phyloP scores from a whole-genome alignment of 2,113 vertebrate genomes.

The Triplophysa tibetana region DNA sequence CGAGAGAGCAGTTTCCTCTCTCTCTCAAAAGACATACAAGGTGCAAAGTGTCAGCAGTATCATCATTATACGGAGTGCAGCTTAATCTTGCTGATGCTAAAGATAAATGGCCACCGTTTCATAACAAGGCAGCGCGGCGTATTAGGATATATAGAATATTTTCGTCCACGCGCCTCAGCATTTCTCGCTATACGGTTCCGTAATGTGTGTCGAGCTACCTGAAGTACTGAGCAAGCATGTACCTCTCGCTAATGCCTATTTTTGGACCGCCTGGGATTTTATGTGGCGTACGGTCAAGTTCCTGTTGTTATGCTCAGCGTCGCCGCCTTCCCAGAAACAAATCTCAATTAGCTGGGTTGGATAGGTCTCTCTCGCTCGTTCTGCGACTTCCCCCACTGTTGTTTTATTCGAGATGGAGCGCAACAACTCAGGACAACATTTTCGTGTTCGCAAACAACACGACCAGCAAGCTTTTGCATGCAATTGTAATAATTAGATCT shows the following conservation, averaged over 20 bases:
- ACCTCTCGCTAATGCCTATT: background rate
- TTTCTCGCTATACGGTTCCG: conserved; percentile 28
- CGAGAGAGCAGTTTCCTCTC: background rate
- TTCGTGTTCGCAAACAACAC: conserved; percentile 51
- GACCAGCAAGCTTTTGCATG: conserved; percentile 77
- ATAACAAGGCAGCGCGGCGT: conserved; percentile 18
- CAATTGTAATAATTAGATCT: conserved; percentile 77
- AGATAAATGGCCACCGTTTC: conserved; percentile 30
- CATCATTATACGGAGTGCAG: conserved; percentile 25
- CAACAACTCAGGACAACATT: conserved; percentile 42
- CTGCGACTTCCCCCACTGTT: background rate
- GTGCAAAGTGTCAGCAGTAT: conserved; percentile 45
- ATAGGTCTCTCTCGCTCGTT: background rate
- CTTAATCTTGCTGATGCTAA: conserved; percentile 37
- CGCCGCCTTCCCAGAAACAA: conserved; percentile 51
- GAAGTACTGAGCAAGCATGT: conserved; percentile 37
- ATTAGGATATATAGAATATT: conserved; percentile 36
- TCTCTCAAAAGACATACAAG: conserved; percentile 41
- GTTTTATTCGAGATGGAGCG: conserved; percentile 40
- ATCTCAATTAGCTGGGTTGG: conserved; percentile 52
- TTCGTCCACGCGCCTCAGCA: conserved; percentile 5
- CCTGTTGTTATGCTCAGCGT: conserved; percentile 41
- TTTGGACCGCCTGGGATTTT: conserved; percentile 18
- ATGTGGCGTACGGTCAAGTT: conserved; percentile 39
- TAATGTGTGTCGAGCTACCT: conserved; percentile 5